Percentiles rank a stretch among this genome's conserved stretches.
Conservation (phyloP, 1,140 invertebrate genomes). For the Brachionus koreanus region DNA sequence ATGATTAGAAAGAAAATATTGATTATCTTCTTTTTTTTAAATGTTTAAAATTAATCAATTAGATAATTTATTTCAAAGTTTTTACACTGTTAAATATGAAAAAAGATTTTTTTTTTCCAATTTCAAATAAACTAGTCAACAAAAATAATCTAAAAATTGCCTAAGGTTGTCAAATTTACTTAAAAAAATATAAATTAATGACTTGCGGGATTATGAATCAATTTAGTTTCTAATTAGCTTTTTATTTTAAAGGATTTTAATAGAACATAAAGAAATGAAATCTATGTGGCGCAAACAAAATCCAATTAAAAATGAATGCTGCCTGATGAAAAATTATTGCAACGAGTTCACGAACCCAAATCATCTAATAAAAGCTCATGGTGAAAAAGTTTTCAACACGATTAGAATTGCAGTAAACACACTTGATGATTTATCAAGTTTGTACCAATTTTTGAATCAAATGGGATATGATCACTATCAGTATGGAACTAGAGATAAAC, state of each 20-base stretch:
- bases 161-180: neutral
- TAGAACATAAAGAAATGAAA: slow-evolving; percentile 43
- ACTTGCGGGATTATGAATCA: neutral
- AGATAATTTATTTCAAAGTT: too few species aligned
- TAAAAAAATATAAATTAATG: neutral
- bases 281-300: slow-evolving; percentile 36
- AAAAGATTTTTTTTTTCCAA: too few species aligned
- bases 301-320: neutral
- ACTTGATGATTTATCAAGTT: neutral
- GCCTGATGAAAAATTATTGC: neutral
- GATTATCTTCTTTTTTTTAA: too few species aligned
- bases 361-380: slow-evolving; percentile 11
- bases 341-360: neutral
- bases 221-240: neutral
- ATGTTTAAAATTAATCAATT: too few species aligned
- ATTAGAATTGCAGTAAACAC: slow-evolving; percentile 17
- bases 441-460: neutral
- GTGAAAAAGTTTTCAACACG: slow-evolving; percentile 29
- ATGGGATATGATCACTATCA: slow-evolving; percentile 23
- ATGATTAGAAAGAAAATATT: too few species aligned
- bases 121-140: too few species aligned
- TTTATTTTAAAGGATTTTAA: slow-evolving; percentile 7
- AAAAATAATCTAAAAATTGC: neutral
- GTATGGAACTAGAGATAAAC: slow-evolving; percentile 11
- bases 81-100: too few species aligned